A percentile compares a stretch with the other conserved stretches of the same genome.
phyloP scores from a whole-genome alignment of 2,888 invertebrate genomes.

The Hoplodrina blanda region DNA sequence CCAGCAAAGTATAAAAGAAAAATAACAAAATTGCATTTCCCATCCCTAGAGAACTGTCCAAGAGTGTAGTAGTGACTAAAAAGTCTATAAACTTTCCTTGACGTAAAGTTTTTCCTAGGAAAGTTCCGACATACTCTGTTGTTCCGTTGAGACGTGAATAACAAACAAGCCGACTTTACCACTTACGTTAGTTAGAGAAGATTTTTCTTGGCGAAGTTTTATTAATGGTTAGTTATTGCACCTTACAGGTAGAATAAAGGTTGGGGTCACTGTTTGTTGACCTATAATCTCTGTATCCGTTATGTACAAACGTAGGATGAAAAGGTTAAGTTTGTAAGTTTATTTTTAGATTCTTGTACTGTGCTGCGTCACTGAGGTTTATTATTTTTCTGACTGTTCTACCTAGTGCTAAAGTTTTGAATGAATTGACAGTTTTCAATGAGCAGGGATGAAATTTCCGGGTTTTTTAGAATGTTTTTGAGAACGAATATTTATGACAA shows the following conservation, averaged over 20 bases:
- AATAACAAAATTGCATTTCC: slow-evolving; percentile 32
- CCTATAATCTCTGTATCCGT: not conserved
- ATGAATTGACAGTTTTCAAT: too few species aligned
- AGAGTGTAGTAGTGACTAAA: not conserved
- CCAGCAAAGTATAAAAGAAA: slow-evolving; percentile 1
- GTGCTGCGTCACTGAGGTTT: not conserved
- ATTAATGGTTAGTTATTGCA: not conserved
- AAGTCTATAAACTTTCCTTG: slow-evolving; percentile 23
- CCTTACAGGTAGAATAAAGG: not conserved
- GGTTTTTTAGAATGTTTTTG: too few species aligned
- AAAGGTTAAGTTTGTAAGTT: too few species aligned
- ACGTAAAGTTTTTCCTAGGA: slow-evolving; percentile 40
- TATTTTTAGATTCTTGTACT: too few species aligned
- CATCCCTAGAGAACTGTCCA: slow-evolving; percentile 3
- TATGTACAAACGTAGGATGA: not conserved
- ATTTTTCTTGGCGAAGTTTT: slow-evolving; percentile 16
- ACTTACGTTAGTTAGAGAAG: slow-evolving; percentile 19
- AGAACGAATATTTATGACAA: too few species aligned
- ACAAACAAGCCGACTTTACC: slow-evolving; percentile 23
- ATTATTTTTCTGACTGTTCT: not conserved
- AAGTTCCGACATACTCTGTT: slow-evolving; percentile 38
- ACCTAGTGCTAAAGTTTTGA: too few species aligned
- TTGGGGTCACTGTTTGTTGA: not conserved
- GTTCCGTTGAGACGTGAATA: slow-evolving; percentile 37
- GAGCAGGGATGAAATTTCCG: too few species aligned